These are phyloP conservation scores for Platerodrilus igneus DNA, from an alignment of 2,888 invertebrate species.

Conservation along the genomic window DNA sequence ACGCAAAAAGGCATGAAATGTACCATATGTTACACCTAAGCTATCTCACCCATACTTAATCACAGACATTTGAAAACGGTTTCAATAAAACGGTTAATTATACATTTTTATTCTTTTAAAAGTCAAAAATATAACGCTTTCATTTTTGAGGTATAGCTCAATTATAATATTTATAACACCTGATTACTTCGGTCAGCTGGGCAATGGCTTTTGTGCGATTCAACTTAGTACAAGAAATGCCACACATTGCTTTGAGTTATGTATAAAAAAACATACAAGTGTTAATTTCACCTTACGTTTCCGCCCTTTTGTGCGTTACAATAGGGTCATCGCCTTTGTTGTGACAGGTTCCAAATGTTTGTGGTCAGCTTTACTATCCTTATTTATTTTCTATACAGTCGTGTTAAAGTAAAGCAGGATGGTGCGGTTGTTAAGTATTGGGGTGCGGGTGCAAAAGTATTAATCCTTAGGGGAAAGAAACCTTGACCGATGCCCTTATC, in stretches of 20 bases:
- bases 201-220: slow-evolving; percentile 14
- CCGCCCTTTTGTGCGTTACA: slow-evolving; percentile 20
- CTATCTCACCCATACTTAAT: slow-evolving; percentile 11
- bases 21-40: slow-evolving; percentile 16
- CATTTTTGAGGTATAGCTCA: slow-evolving; percentile 3
- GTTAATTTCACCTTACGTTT: slow-evolving; percentile 24
- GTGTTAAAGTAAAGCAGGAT: no score
- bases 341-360: slow-evolving; percentile 31
- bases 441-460: slow-evolving; percentile 22
- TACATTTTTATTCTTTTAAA: slow-evolving; percentile 11
- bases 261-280: slow-evolving; percentile 9
- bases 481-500: slow-evolving; percentile 34
- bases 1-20: slow-evolving; percentile 16
- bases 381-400: no score
- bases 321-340: slow-evolving; percentile 23
- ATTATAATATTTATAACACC: slow-evolving; percentile 16
- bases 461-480: slow-evolving; percentile 22
- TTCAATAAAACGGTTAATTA: slow-evolving; percentile 26
- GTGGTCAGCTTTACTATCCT: slow-evolving; percentile 29
- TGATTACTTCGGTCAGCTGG: slow-evolving; percentile 22
- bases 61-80: slow-evolving; percentile 18
- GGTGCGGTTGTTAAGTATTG: no score
- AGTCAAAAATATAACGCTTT: slow-evolving; percentile 14
- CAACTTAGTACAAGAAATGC: no score
- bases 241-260: background rate